A percentile compares a stretch with the other conserved stretches of the same genome.
These are phyloP conservation scores for Abramis brama DNA, from an alignment of 2,113 vertebrate species.

Conservation along the genomic window DNA sequence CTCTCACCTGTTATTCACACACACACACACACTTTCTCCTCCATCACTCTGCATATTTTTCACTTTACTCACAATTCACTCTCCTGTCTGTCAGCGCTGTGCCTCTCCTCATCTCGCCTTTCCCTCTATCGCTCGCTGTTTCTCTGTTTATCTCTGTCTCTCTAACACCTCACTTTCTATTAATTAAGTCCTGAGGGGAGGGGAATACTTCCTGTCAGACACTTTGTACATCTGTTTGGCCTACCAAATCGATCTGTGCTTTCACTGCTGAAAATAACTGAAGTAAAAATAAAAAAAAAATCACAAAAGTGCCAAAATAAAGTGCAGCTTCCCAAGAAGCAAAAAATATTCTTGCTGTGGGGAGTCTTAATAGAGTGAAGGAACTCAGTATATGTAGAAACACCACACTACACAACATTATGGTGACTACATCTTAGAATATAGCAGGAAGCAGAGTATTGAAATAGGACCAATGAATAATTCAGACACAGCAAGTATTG, in stretches of 20 bases:
- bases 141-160: conserved; percentile 47
- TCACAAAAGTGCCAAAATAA: conserved; percentile 29
- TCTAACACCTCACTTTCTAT: conserved; percentile 24
- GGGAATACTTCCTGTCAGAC: conserved; percentile 26
- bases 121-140: conserved; percentile 4
- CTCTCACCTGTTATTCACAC: conserved; percentile 43
- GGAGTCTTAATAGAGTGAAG: neutral
- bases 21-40: conserved; percentile 36
- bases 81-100: conserved; percentile 13
- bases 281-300: conserved; percentile 27
- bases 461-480: conserved; percentile 21
- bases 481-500: conserved; percentile 7
- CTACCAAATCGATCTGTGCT: conserved; percentile 1
- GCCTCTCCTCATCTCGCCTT: neutral
- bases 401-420: conserved; percentile 3
- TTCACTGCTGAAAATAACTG: conserved; percentile 32
- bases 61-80: conserved; percentile 11
- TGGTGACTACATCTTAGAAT: neutral
- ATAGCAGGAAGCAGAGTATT: neutral
- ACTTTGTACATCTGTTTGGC: conserved; percentile 26
- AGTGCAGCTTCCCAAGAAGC: conserved; percentile 4
- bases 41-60: conserved; percentile 53
- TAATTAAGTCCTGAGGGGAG: conserved; percentile 53
- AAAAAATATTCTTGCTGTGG: neutral
- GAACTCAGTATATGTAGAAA: neutral